Evolutionary conservation across 2,888 invertebrate genomes (phyloP), one percentile per base, ranked within the genome.

Genomic region (Microctonus hyperodae): DNA sequence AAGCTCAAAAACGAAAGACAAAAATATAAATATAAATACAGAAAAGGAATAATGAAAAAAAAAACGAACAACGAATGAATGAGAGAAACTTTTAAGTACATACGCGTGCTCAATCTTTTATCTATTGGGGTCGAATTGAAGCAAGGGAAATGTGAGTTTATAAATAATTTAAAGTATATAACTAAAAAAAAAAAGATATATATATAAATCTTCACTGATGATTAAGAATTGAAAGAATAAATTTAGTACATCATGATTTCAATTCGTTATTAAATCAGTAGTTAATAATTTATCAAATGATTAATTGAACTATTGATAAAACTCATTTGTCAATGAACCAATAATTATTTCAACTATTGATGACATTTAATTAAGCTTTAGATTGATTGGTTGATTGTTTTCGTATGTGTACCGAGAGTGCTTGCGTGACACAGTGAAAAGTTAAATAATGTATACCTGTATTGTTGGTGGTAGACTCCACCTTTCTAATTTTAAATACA

Each of bases 41-140:
- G n/a, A n/a, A n/a, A n/a, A n/a, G 37, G 5, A 37, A 13, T 9
- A n/a, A 37, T 13, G 37, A 37, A 13, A 37, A 37, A 37, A 37
- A 13, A n/a, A 37, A 4, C 3, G 13, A 37, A n/a, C n/a, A 13
- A n/a, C 37, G n/a, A 37, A 37, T 37, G 37, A 37, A 37, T 37
- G 37, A 1, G 11, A n/a, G n/a, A n/a, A n/a, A 37, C 4, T 13
- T 13, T 37, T 5, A 37, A n/a, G n/a, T 37, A 2, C 7, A 50
- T 7, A 51, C 2, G 20, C 50, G 0, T 16, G 9, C 25, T 10
- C 20, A 23, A 55, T 20, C 40, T 16, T 55, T 55, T 37, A 62
- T 61, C 51, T 51, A 50, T 53, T n/a, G 62, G 25, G 62, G 62
- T 62, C 62, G 53, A 20, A 16, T 22, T 44, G 56, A 64, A 56